Evolutionary conservation across 2,888 invertebrate genomes (phyloP), one percentile per base, ranked within the genome.

Genomic region (Eupithecia vulgata): DNA sequence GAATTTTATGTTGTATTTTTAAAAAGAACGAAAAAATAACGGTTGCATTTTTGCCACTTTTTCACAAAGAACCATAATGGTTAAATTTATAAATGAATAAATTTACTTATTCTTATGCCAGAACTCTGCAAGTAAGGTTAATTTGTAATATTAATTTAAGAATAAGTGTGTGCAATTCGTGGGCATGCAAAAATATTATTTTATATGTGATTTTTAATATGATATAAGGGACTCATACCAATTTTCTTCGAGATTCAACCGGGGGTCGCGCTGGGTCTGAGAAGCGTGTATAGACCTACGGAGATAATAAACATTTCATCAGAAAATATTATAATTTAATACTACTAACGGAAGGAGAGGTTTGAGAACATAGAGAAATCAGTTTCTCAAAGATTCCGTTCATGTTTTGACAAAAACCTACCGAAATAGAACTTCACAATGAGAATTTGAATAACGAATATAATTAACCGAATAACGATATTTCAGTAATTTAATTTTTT

Each of bases 231-330:
- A 59, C 57, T 73, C 75, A 75, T 75, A 75, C 75, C 75, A 75
- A 75, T 75, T 75, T 37, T 75, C 75, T 75, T 75, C 75, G 35
- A 75, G 72, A 75, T 70, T 75, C 75, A 75, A 72, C 65, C 75
- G 70, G 17, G 75, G 75, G 13, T 75, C 75, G 35, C 75, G 75
- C 45, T 72, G 75, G 21, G 72, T 66, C 72, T 75, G 75, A 61
- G 75, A 62, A n/a, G 75, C 72, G 66, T 75, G 75, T 25, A 75
- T 75, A 45, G 75, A 75, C 75, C 75, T 75, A 75, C 21, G 70
- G 67, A 75, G 69, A 72, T 67, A 71, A 71, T 37, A 62, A 37
- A 67, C 40, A 37, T n/a, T 8, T 65, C n/a, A 21, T 40, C 37
- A 65, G 40, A 1, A 65, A 40, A 40, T 6, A 62, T 35, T 37